Conservation (phyloP, 2,797 vertebrate species). For the Molothrus aeneus region DNA sequence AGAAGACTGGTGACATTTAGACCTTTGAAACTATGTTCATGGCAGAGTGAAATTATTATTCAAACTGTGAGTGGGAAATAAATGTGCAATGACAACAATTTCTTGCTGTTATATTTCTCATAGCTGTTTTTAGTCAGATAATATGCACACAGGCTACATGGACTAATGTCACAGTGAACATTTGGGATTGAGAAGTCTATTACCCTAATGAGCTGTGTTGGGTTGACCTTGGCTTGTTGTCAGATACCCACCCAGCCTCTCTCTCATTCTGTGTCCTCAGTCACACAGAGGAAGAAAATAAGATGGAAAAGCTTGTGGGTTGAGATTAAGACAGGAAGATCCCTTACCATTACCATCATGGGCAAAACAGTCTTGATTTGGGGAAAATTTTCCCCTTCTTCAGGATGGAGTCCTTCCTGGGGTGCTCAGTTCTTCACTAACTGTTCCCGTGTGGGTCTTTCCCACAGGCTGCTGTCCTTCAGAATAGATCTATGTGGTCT, state of each 20-base stretch:
- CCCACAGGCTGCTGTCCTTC: background rate
- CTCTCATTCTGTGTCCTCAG: background rate
- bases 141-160: background rate
- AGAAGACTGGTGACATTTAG: background rate
- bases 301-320: background rate
- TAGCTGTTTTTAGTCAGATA: background rate
- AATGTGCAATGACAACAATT: background rate
- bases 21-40: background rate
- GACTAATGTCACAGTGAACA: background rate
- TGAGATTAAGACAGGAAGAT: background rate
- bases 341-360: background rate
- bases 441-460: background rate
- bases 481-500: background rate
- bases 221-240: background rate
- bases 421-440: rapidly evolving
- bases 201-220: background rate
- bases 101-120: background rate
- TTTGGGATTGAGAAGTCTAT: background rate
- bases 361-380: background rate
- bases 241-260: background rate
- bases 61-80: background rate
- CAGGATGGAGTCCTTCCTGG: background rate
- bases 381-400: background rate
- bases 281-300: background rate
- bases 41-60: background rate